Evolutionary conservation across 2,113 vertebrate genomes (phyloP).

Genomic region (Clarias macrocephalus): DNA sequence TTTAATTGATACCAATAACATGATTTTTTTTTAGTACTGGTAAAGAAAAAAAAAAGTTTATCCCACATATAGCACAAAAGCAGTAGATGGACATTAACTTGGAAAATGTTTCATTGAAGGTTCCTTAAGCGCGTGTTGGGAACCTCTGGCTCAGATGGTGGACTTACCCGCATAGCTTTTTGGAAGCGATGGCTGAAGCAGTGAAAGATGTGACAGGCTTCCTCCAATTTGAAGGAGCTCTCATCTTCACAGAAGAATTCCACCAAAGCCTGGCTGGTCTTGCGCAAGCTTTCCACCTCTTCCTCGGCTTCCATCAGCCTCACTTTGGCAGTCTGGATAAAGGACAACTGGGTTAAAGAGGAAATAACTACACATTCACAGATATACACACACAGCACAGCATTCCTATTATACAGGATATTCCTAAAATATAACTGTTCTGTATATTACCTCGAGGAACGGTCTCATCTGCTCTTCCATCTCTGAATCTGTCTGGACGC

Average conservation of each 20-base stretch:
- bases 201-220: conserved; percentile 73
- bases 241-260: conserved; percentile 80
- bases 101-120: background rate
- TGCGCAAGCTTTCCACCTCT: conserved; percentile 70
- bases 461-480: conserved; percentile 66
- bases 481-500: conserved; percentile 65
- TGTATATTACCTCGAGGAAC: conserved; percentile 71
- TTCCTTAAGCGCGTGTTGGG: background rate
- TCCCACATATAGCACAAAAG: background rate
- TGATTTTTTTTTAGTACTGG: background rate
- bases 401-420: background rate
- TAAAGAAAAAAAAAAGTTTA: background rate
- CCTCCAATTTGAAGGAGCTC: conserved; percentile 73
- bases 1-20: background rate
- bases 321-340: conserved; percentile 67
- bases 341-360: background rate
- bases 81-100: background rate
- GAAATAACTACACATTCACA: background rate
- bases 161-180: conserved; percentile 71
- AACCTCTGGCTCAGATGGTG: background rate
- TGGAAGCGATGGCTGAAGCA: conserved; percentile 75
- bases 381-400: background rate
- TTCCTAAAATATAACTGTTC: background rate
- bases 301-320: conserved; percentile 70
- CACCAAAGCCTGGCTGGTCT: conserved; percentile 73